Evolutionary conservation across 2,113 vertebrate species (phyloP).

Genomic region (Lepus europaeus): DNA sequence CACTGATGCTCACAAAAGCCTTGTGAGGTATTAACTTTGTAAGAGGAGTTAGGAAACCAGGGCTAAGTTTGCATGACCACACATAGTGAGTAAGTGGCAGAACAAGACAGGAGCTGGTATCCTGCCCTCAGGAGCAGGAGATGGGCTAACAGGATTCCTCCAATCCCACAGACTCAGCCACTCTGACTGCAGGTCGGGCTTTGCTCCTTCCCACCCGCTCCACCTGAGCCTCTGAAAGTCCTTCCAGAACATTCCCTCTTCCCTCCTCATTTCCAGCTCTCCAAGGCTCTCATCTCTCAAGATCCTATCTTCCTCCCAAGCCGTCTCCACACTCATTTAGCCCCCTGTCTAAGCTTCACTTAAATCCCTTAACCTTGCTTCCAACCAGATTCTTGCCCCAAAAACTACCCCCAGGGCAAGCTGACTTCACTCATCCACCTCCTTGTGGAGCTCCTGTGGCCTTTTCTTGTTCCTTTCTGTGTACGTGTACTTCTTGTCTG

Average conservation of each 20-base stretch:
- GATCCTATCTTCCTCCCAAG: constrained; percentile 1
- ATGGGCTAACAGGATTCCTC: constrained; percentile 21
- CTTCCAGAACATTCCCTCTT: neutral
- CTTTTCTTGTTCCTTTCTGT: constrained; percentile 14
- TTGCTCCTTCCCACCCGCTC: neutral
- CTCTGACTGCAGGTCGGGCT: neutral
- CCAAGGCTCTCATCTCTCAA: constrained; percentile 30
- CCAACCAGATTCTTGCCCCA: constrained; percentile 28
- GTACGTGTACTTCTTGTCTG: neutral
- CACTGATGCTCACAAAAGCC: constrained; percentile 29
- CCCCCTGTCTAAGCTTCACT: neutral
- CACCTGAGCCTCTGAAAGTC: neutral
- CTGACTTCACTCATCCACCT: neutral
- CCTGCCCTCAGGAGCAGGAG: neutral
- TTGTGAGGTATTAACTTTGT: constrained; percentile 41
- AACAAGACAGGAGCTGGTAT: constrained; percentile 51
- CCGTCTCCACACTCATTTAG: constrained; percentile 42
- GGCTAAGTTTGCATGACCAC: constrained; percentile 48
- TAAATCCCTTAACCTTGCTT: neutral
- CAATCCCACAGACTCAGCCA: neutral
- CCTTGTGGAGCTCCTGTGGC: too few species aligned
- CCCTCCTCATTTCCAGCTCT: neutral
- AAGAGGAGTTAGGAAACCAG: constrained; percentile 66
- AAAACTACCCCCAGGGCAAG: neutral
- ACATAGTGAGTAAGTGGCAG: constrained; percentile 66